A percentile compares a stretch with the other conserved stretches of the same genome.
phyloP scores from a whole-genome alignment of 2,113 vertebrate genomes.

The Gracilinanus agilis region DNA sequence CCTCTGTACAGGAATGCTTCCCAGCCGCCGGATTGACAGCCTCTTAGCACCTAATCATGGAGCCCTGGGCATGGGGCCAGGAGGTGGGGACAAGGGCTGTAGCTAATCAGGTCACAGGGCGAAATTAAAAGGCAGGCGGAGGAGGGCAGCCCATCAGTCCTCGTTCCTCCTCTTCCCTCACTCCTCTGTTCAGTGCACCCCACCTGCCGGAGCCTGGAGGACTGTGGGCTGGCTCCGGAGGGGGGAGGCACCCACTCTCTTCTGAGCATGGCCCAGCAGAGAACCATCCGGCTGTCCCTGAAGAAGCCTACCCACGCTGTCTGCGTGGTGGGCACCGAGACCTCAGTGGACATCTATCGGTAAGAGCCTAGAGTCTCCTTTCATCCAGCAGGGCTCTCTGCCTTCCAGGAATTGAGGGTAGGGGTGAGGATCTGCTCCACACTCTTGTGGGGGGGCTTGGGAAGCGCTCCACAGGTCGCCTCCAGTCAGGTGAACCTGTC shows the following conservation, averaged over 20 bases:
- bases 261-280: conserved; percentile 72
- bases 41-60: background rate
- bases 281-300: conserved; percentile 76
- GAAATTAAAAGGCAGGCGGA: conserved; percentile 80
- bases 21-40: background rate
- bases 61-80: conserved; percentile 57
- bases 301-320: conserved; percentile 52
- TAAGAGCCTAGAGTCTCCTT: conserved; percentile 55
- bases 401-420: background rate
- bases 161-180: background rate
- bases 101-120: conserved; percentile 71
- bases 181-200: background rate
- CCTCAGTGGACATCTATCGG: conserved; percentile 71
- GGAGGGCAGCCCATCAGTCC: background rate
- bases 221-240: background rate
- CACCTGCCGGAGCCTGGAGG: background rate
- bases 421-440: rapidly evolving
- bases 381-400: background rate
- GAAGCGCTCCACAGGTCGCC: background rate
- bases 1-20: rapidly evolving
- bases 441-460: rapidly evolving
- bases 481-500: background rate
- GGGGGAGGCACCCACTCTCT: conserved; percentile 56
- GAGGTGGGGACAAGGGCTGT: conserved; percentile 79
- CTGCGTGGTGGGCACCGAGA: conserved; percentile 81